Evolutionary conservation across 2,888 invertebrate species (phyloP).

Genomic region (Amphipyra tragopoginis): DNA sequence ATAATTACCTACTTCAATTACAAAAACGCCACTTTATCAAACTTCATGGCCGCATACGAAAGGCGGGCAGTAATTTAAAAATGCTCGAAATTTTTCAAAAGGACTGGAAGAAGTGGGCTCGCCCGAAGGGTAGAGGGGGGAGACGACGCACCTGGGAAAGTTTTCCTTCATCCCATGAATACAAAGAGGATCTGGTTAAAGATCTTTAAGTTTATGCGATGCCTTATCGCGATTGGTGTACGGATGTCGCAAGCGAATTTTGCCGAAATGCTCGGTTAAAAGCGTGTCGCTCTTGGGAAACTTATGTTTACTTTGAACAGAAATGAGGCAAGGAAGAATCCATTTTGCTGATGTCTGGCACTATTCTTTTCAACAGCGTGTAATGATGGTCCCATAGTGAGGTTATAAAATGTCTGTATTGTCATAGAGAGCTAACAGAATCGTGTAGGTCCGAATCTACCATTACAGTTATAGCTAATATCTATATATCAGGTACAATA

Average conservation of each 20-base stretch:
- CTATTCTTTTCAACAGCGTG: no score
- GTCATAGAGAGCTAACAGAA: no score
- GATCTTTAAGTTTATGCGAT: conserved; percentile 62
- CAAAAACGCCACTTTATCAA: conserved; percentile 12
- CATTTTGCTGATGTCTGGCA: not conserved
- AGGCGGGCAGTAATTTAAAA: conserved; percentile 78
- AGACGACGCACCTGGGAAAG: conserved; percentile 75
- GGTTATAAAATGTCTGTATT: no score
- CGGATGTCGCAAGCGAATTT: conserved; percentile 36
- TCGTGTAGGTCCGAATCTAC: no score
- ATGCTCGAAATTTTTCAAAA: conserved; percentile 77
- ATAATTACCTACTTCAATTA: no score
- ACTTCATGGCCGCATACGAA: conserved; percentile 64
- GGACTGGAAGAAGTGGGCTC: conserved; percentile 58
- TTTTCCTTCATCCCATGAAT: conserved; percentile 83
- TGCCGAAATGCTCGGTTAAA: conserved; percentile 13
- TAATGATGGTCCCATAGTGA: no score
- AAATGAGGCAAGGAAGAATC: not conserved
- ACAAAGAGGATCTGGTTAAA: conserved; percentile 77
- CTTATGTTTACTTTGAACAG: conserved; percentile 9
- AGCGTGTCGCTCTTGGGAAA: conserved; percentile 6
- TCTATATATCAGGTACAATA: no score
- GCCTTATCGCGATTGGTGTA: conserved; percentile 56
- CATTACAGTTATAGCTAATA: no score
- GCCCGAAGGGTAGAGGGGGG: conserved; percentile 43